phyloP scores from a whole-genome alignment of 1,140 invertebrate genomes.

The Reticulitermes speratus region DNA sequence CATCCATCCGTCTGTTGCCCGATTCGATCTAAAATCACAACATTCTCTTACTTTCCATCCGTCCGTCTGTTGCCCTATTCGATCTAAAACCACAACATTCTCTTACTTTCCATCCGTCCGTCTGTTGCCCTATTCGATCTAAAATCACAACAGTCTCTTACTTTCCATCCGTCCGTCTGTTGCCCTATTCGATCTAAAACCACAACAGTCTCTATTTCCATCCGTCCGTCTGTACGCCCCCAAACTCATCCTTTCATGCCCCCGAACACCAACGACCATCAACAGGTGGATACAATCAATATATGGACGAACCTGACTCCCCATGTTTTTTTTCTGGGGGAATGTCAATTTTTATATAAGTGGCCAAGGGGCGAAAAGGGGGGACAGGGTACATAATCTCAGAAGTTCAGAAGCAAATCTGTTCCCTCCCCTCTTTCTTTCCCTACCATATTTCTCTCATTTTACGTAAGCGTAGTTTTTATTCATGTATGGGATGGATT shows the following conservation, averaged over 20 bases:
- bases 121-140: no score
- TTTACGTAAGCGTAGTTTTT: background rate
- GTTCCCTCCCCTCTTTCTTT: background rate
- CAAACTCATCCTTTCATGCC: background rate
- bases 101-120: no score
- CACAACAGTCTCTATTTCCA: no score
- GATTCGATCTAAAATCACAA: no score
- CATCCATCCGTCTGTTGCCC: no score
- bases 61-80: no score
- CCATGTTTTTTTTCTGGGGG: background rate
- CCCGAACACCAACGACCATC: background rate
- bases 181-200: no score
- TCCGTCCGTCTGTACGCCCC: no score
- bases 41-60: no score
- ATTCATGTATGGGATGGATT: background rate
- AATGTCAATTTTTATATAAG: constrained; percentile 13
- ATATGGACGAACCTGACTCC: background rate
- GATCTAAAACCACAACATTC: no score
- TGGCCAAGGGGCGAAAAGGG: background rate
- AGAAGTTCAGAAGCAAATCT: constrained; percentile 3
- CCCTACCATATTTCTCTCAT: background rate
- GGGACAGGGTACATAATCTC: background rate
- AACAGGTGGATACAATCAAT: background rate
- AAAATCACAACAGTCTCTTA: no score
- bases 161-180: no score